phyloP scores from a whole-genome alignment of 2,113 vertebrate genomes.

The Todiramphus saurophagus region DNA sequence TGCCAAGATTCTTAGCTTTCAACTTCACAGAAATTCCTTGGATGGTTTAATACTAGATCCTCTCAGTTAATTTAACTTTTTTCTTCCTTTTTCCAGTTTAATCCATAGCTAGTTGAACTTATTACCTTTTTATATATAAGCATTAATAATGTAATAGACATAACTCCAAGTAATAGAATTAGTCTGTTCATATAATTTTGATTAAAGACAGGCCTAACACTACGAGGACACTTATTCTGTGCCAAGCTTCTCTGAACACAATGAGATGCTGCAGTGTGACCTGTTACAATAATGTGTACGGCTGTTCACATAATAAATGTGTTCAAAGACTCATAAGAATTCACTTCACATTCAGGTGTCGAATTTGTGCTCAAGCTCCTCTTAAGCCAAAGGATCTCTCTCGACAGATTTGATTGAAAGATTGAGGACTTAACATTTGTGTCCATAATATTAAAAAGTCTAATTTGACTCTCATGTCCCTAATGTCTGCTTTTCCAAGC shows the following conservation, averaged over 20 bases:
- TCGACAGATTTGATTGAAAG: neutral
- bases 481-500: neutral
- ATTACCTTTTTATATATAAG: conserved; percentile 31
- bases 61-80: neutral
- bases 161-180: conserved; percentile 39
- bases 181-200: neutral
- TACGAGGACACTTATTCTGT: neutral
- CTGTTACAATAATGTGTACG: neutral
- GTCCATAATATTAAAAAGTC: neutral
- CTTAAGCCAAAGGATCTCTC: conserved; percentile 1
- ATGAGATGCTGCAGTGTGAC: neutral
- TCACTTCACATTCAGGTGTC: neutral
- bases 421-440: neutral
- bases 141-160: conserved; percentile 41
- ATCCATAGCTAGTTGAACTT: conserved; percentile 34
- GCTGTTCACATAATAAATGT: neutral
- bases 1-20: conserved; percentile 21
- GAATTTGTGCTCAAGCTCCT: neutral
- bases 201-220: conserved; percentile 6
- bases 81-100: conserved; percentile 4
- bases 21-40: neutral
- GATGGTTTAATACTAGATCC: neutral
- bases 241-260: neutral
- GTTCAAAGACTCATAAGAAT: neutral
- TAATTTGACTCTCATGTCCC: neutral